Base-by-base conservation (phyloP, 1,140 invertebrate genomes). In the Colletes latitarsis region DNA sequence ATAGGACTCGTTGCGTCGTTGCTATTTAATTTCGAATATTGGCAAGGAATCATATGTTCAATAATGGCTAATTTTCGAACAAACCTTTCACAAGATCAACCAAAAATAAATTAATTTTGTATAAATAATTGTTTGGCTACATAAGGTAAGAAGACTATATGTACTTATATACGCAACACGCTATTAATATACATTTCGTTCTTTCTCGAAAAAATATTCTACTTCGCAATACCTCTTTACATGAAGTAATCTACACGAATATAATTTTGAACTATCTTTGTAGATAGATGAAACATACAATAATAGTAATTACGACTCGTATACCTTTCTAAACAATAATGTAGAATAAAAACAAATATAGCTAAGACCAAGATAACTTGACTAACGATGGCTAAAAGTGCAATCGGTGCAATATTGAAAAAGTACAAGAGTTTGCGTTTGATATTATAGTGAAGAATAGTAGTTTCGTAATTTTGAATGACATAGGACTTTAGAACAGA, bases 11-110 rank as follows among this genome's bases (percentile, higher is more conserved):
- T 17, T 52, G 17, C 8, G 19, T 53, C 12, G 39, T 17, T 52
- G 17, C 8, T 30, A 19, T 15, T 30, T 39, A 69, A 49, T 52
- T 60, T 41, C 3, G 14, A 30, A 21, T 15, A 49, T 46, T 58
- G 4, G 10, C 14, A 14, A 58, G 2, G 5, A 12, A 39, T 5
- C 14, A 15, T 14, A 0, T 21, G 4, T n/a, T 0, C n/a, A 14
- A 21, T 15, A 69, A 8, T 15, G 41, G 0, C 39, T 52, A 39
- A 77, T 41, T 70, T 62, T 19, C 19, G 67, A 77, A 77, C 67
- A 55, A 19, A 63, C 60, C 10, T n/a, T 43, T 30, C 6, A 30
- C 5, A 46, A 21, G 14, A 3, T 58, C 57, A 70, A 12, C 15
- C 12, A 70, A 4, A 53, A 53, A 52, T 60, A 69, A 53, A 77